These are phyloP conservation scores for Lymantria monacha DNA, from an alignment of 2,888 invertebrate genomes.

Conservation along the genomic window DNA sequence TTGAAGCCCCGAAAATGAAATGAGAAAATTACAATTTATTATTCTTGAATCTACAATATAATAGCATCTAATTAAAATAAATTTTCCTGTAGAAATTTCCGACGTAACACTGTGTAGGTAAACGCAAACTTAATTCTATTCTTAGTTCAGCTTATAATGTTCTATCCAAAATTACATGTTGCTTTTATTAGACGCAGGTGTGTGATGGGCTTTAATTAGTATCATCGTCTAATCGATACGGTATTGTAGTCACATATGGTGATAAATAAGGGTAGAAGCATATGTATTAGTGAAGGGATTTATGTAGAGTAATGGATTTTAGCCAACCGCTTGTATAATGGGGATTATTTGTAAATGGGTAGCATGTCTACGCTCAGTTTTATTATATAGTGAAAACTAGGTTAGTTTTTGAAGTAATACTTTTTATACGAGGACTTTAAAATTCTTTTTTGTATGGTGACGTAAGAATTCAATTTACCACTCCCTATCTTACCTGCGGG, in stretches of 20 bases:
- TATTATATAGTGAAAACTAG: not conserved
- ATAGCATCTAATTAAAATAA: too few relatives aligned
- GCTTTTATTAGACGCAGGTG: constrained; percentile 31
- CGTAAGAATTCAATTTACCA: too few relatives aligned
- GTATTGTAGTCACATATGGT: constrained; percentile 24
- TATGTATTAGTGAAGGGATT: constrained; percentile 10
- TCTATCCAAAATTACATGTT: constrained; percentile 12
- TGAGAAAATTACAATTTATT: too few relatives aligned
- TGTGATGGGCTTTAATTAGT: constrained; percentile 38
- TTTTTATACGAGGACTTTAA: too few relatives aligned
- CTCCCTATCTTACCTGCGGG: too few relatives aligned
- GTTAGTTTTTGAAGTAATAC: not conserved
- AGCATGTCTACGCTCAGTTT: not conserved
- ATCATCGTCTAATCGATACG: constrained; percentile 41
- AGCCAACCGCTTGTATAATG: not conserved
- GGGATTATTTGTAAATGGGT: not conserved
- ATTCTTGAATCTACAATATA: too few relatives aligned
- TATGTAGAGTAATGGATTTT: constrained; percentile 6
- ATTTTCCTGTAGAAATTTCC: too few relatives aligned
- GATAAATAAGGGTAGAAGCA: constrained; percentile 33
- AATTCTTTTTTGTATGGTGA: too few relatives aligned
- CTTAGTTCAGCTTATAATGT: not conserved
- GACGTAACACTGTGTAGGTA: too few relatives aligned
- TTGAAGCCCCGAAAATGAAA: too few relatives aligned
- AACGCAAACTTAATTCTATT: not conserved